Percentiles rank a stretch among this genome's conserved stretches.
Conservation (phyloP, 92 coral and sea anemone genomes). For the Chrysogorgia sp. region DNA sequence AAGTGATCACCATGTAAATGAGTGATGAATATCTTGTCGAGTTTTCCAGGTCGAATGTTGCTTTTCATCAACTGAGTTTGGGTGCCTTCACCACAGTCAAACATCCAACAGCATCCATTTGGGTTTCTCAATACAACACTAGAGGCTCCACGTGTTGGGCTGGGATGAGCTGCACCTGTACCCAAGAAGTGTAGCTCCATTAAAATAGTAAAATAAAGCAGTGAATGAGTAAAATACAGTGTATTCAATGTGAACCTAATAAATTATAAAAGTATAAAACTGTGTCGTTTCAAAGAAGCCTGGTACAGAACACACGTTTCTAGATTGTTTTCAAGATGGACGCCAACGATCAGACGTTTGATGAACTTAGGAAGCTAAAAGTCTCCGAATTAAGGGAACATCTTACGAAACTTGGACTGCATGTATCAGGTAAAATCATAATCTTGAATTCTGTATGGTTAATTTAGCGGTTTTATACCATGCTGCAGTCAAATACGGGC, state of each 20-base stretch:
- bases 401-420: slow-evolving; percentile 79
- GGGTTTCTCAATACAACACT: slow-evolving; percentile 76
- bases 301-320: slow-evolving; percentile 48
- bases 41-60: slow-evolving; percentile 72
- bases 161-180: slow-evolving; percentile 89
- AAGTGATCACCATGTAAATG: slow-evolving; percentile 97
- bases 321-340: slow-evolving; percentile 79
- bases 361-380: slow-evolving; percentile 79
- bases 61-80: slow-evolving; percentile 90
- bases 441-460: neutral
- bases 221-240: too few relatives aligned
- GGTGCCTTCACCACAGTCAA: slow-evolving; percentile 96
- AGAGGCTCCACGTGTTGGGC: slow-evolving; percentile 84
- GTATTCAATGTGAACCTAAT: too few relatives aligned
- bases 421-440: slow-evolving; percentile 74
- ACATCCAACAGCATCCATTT: slow-evolving; percentile 87
- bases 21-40: slow-evolving; percentile 89
- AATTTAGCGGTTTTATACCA: too few relatives aligned
- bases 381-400: slow-evolving; percentile 87
- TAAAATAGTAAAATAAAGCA: neutral
- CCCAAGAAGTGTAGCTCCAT: slow-evolving; percentile 93
- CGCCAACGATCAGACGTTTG: slow-evolving; percentile 67
- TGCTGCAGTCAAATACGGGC: too few relatives aligned
- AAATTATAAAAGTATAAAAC: too few relatives aligned
- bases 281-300: slow-evolving; percentile 42